Base-by-base conservation (phyloP, 2,888 invertebrate genomes). In the Ophion slaviceki region DNA sequence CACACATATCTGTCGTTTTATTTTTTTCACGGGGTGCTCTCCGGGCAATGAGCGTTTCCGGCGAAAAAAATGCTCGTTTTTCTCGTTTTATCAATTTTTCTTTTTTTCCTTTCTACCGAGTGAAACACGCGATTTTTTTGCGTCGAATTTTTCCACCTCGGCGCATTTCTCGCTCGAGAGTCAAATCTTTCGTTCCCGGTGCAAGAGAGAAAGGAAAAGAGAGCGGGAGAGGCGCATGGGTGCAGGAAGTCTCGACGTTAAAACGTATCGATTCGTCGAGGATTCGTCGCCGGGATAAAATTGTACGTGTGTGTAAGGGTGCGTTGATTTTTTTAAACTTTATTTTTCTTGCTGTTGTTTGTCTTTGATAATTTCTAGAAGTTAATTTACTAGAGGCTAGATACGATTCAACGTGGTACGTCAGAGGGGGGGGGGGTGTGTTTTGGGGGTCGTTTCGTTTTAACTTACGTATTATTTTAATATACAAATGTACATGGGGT, bases 351-450 rank as follows among this genome's bases (percentile, higher is more conserved):
- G 40, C 47, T 67, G 7, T 59, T 59, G 28, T 70, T 59, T 59
- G 28, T 70, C 61, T 32, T 59, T 47, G 40, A 87, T 81, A 86
- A 82, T 83, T 83, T 87, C 88, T 88, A 89, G 86, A 87, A 91
- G 91, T 93, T 93, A 93, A 93, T 92, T 93, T 91, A 92, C 92
- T 93, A 92, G 75, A 89, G 87, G 89, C 91, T 93, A 92, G 90
- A 90, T 91, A 88, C 85, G 84, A 80, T 84, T 83, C 90, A 89
- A 91, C 90, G 5, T 53, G 89, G 88, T 83, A 83, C 87, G 88
- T 90, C 89, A 17, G 89, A 88, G 89, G 5, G 53, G 53, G 53
- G 17, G 47, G 53, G 14, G 53, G 53, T 14, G 53, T 53, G 53
- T 17, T 11, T 53, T 53, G 1, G 14, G 53, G 53, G 20, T 20